Evolutionary conservation across 2,888 invertebrate genomes (phyloP), one percentile per base, ranked within the genome.

Genomic region (Pollenia labialis): DNA sequence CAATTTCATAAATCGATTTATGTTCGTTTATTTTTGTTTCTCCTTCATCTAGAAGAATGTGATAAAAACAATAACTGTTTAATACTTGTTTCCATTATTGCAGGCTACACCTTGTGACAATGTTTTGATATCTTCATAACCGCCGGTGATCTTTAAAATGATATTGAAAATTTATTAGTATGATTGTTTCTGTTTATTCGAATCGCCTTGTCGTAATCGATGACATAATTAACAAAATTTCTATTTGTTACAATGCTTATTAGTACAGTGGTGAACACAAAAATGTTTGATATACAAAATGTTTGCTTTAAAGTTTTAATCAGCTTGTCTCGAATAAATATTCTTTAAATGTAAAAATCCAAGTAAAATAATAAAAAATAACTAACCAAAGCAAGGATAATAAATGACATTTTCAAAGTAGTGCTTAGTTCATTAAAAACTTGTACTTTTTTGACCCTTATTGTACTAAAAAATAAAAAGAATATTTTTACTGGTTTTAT

Each of bases 71-170:
- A 23, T 46, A 23, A 9, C 18, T 16, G 16, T 58, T 12, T 14
- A 14, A 14, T n/a, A 1, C 18, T 46, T 16, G 12, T 54, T 44
- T 64, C 6, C 32, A 44, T 68, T 10, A 14, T 14, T 48, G 42
- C 18, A 44, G 58, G 18, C 32, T 71, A 48, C 85, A 80, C 80
- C 83, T 87, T 87, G 58, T 50, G 76, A 40, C 80, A 81, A 66
- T 62, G 40, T 77, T 84, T 83, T 87, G 81, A 84, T 84, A 74
- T 87, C 87, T 87, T 87, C 71, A 87, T 87, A 87, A 68, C 14
- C 56, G 72, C 12, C 54, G 44, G 56, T 42, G 72, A 84, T 84
- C 72, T 60, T 64, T 72, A 66, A 66, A 71, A 44, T 48, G 79
- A 83, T 83, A 83, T 81, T 72, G 72, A 64, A 16, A 56, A 76